These are phyloP conservation scores for Acrobasis consociella DNA, from an alignment of 2,888 invertebrate genomes.

Conservation along the genomic window DNA sequence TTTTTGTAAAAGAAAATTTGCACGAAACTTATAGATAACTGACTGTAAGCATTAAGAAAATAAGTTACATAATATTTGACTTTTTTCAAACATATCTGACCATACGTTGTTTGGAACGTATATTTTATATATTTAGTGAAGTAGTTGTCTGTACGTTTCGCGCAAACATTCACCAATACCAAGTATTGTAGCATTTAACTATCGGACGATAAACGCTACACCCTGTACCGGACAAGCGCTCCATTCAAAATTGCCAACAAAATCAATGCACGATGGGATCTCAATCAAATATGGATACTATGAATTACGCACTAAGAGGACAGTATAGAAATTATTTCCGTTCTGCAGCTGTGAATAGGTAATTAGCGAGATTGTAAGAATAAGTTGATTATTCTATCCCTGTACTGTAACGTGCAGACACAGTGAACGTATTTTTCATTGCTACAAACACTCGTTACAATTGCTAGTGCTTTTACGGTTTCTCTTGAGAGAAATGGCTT, in stretches of 20 bases:
- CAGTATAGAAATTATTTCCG: conserved; percentile 66
- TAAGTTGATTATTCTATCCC: conserved; percentile 34
- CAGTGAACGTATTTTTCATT: background rate
- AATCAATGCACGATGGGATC: conserved; percentile 63
- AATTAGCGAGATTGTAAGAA: conserved; percentile 59
- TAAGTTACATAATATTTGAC: no score
- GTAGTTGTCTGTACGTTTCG: no score
- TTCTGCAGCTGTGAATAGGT: conserved; percentile 77
- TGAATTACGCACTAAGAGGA: conserved; percentile 55
- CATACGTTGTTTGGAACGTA: no score
- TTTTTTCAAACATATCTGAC: no score
- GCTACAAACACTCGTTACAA: background rate
- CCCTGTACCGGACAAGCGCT: conserved; percentile 44
- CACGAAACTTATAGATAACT: no score
- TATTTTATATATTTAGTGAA: no score
- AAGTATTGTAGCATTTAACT: conserved; percentile 4
- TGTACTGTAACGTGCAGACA: background rate
- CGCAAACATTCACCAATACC: no score
- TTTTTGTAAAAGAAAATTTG: background rate
- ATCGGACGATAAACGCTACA: conserved; percentile 11
- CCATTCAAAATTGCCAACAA: conserved; percentile 45
- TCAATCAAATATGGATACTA: conserved; percentile 58
- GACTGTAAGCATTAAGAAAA: no score
- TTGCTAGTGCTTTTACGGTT: conserved; percentile 20
- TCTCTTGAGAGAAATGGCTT: conserved; percentile 10